Conservation (phyloP, 2,797 vertebrate genomes). For the Spatula clypeata region DNA sequence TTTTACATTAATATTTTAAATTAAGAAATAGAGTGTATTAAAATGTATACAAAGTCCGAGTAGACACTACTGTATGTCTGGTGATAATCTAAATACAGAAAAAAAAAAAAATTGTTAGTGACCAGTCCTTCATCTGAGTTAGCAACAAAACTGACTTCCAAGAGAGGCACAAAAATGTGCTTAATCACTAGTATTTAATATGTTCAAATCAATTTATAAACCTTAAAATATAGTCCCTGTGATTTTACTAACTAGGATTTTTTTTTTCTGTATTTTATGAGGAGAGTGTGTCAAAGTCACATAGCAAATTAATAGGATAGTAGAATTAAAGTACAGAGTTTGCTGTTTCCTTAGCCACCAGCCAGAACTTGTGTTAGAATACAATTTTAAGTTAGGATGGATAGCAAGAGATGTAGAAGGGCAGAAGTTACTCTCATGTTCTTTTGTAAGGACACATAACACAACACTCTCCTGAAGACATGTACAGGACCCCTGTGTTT, state of each 20-base stretch:
- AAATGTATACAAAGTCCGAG: neutral
- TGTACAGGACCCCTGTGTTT: fast-evolving
- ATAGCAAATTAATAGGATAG: neutral
- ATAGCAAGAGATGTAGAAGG: neutral
- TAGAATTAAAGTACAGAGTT: neutral
- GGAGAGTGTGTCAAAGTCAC: neutral
- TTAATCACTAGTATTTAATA: neutral
- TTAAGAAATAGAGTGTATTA: neutral
- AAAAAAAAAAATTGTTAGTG: neutral
- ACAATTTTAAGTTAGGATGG: neutral
- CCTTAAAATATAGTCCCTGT: neutral
- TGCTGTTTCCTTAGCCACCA: neutral
- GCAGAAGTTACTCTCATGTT: neutral
- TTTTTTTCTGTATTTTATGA: neutral
- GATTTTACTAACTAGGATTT: neutral
- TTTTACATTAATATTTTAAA: neutral
- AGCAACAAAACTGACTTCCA: neutral
- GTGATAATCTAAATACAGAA: neutral
- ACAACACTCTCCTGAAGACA: neutral
- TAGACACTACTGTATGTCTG: neutral
- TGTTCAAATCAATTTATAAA: neutral
- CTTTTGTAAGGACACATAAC: neutral
- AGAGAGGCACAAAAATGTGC: neutral
- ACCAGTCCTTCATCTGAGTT: neutral
- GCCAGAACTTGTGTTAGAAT: neutral